phyloP scores from a whole-genome alignment of 2,888 invertebrate species.

The Tetragonula carbonaria region DNA sequence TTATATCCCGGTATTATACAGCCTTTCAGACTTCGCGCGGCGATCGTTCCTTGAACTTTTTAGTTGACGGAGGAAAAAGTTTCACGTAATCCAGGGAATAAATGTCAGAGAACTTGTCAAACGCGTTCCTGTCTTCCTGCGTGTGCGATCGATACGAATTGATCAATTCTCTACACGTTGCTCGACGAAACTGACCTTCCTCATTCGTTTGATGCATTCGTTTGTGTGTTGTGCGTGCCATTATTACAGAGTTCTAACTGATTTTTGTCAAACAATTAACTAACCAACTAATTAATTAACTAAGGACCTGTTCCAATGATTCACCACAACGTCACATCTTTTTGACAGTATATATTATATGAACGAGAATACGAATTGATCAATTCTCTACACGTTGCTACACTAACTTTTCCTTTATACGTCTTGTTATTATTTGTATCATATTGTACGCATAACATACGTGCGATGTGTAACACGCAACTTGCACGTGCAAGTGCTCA shows the following conservation, averaged over 20 bases:
- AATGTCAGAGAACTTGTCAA: slow-evolving; percentile 32
- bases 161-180: not conserved
- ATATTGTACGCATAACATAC: not conserved
- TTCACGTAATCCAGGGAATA: slow-evolving; percentile 15
- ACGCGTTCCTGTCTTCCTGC: slow-evolving; percentile 2
- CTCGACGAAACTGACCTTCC: no score
- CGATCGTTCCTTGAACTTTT: slow-evolving; percentile 24
- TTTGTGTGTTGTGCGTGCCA: not conserved
- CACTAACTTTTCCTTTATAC: not conserved
- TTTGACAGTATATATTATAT: no score
- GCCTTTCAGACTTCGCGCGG: not conserved
- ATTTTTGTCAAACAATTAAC: no score
- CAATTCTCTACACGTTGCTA: no score
- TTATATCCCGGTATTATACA: no score
- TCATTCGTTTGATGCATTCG: not conserved
- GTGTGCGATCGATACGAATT: not conserved
- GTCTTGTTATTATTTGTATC: not conserved
- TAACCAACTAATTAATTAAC: no score
- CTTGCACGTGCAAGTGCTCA: not conserved
- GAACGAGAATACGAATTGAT: no score
- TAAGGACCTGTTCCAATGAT: no score
- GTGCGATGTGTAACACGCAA: no score
- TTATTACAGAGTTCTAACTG: not conserved
- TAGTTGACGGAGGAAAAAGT: slow-evolving; percentile 12
- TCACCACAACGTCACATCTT: no score